Base-by-base conservation (phyloP, 2,888 invertebrate species). In the Selenia dentaria region DNA sequence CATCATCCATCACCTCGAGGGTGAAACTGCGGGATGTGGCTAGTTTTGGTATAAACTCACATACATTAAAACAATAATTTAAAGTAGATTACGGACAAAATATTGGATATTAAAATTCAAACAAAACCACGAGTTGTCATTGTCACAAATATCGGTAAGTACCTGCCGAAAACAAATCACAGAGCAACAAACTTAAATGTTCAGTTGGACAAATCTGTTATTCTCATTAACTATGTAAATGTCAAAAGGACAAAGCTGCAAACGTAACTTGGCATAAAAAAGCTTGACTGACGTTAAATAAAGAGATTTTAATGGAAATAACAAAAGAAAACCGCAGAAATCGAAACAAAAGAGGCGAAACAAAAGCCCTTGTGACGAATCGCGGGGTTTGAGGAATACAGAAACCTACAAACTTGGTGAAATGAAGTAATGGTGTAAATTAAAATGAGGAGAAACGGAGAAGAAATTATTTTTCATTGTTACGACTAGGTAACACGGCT, bases 311-410 rank as follows among this genome's bases (percentile, higher is more conserved):
- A 64, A 69, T 66, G 64, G 64, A 64, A 63, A 68, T 70, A 69
- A 73, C 70, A 77, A 79, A 77, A 73, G 74, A 70, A 70, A 67
- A 70, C 73, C 72, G 65, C 77, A 74, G 74, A 70, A 74, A 74
- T 79, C 73, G 67, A 74, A 78, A 79, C 77, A 78, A 78, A 67
- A 69, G 74, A 54, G 57, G 44, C 51, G 55, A 62, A 74, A 78
- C 76, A 75, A 79, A 70, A 59, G 67, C 45, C 29, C 54, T 50
- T 62, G 64, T 67, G 70, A 71, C 66, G 73, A 71, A 69, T 67
- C 63, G 64, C 64, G 56, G 33, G 10, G 25, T 25, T 25, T 6
- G 22, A 3, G 14, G 10, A 34, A 58, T 34, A 56, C 57, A 29
- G 44, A 39, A 44, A 51, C 43, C 41, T 43, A 51, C 28, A 25